Evolutionary conservation across 2,888 invertebrate species (phyloP).

Genomic region (Zeuzera pyrina): DNA sequence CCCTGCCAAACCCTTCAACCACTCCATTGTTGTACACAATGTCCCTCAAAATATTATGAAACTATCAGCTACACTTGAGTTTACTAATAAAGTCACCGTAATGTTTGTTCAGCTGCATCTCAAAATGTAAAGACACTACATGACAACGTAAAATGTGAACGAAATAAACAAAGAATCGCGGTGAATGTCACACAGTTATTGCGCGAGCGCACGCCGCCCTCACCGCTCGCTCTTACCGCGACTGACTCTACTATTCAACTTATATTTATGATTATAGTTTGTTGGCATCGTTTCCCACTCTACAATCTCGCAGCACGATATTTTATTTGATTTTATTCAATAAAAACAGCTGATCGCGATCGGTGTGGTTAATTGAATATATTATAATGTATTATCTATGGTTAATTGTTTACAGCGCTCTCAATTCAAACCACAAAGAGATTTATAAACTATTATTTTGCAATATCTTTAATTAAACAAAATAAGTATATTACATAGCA

Average conservation of each 20-base stretch:
- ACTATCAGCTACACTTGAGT: background rate
- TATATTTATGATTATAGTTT: constrained; percentile 18
- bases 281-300: constrained; percentile 21
- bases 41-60: background rate
- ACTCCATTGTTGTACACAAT: constrained; percentile 33
- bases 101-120: background rate
- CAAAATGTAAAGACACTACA: background rate
- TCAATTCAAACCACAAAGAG: no score
- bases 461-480: no score
- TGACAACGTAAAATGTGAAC: background rate
- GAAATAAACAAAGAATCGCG: constrained; percentile 3
- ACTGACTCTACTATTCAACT: constrained; percentile 8
- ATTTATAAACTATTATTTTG: no score
- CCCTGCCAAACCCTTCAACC: constrained; percentile 33
- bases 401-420: no score
- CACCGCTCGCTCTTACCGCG: constrained; percentile 14
- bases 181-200: background rate
- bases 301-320: no score
- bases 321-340: no score
- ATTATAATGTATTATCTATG: no score
- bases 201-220: constrained; percentile 4
- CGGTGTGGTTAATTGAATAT: no score
- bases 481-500: no score
- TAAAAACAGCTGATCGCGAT: no score
- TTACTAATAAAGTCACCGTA: background rate